Percentiles rank a stretch among this genome's conserved stretches.
Evolutionary conservation across 1,140 invertebrate species (phyloP).

Genomic region (Drosophila watanabei): DNA sequence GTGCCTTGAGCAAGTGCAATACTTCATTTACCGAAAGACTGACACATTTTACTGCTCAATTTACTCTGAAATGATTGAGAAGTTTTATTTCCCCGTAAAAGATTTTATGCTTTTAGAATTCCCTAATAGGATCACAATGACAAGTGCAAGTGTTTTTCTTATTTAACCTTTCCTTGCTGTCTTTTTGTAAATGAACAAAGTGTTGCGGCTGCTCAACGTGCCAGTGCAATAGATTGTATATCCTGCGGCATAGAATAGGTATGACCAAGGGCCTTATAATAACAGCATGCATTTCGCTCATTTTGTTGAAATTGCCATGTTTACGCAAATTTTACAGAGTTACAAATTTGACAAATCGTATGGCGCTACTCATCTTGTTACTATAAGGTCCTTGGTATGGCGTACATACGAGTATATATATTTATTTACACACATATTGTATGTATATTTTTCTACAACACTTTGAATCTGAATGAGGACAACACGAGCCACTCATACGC

Average conservation of each 20-base stretch:
- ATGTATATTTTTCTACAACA: slow-evolving; percentile 77
- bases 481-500: slow-evolving; percentile 67
- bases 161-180: background rate
- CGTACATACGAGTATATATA: slow-evolving; percentile 43
- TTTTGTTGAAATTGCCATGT: background rate
- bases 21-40: slow-evolving; percentile 20
- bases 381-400: slow-evolving; percentile 13
- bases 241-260: slow-evolving; percentile 31
- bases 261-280: slow-evolving; percentile 4
- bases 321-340: background rate
- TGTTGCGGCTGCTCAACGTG: slow-evolving; percentile 22
- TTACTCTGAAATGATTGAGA: background rate
- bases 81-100: background rate
- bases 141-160: background rate
- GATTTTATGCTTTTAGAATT: background rate
- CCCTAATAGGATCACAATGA: background rate
- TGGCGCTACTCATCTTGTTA: background rate
- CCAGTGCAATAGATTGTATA: slow-evolving; percentile 48
- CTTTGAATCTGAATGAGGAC: slow-evolving; percentile 73
- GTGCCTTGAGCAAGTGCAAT: slow-evolving; percentile 37
- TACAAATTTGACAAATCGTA: background rate
- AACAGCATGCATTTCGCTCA: background rate
- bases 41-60: background rate
- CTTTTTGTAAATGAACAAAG: slow-evolving; percentile 19
- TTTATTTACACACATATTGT: slow-evolving; percentile 62